Base-by-base conservation (phyloP, 64 coral and sea anemone genomes). In the Montipora sp. region DNA sequence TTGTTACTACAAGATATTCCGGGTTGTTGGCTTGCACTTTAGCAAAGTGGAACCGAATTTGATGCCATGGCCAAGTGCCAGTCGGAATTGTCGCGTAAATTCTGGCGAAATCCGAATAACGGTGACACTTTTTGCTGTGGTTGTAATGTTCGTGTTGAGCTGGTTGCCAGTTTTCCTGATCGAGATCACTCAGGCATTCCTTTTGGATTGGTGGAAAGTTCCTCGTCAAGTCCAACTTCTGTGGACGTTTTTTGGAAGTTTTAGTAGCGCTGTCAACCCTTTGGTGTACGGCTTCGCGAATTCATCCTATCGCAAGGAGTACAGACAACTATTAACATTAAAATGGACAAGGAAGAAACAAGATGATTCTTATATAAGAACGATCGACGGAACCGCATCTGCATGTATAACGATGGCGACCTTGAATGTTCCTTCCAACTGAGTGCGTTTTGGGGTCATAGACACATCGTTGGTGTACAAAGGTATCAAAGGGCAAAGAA, bases 1-100 rank as follows among this genome's bases (percentile, higher is more conserved):
- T 77, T 95, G 88, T 16, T 95, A 95, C 71, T 90, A 67, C 22
- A 81, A 84, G 48, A 73, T 95, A 23, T 95, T 95, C 27, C 73
- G 61, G 8, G 73, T 50, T 18, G 83, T 95, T 12, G 89, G 89
- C 2, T 48, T 87, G 5, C 89, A 95, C 61, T 87, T 80, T 59
- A 87, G 49, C 9, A 60, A 68, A 12, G 75, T 91, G n/a, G 19
- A 53, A 13, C 81, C 89, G 11, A 87, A 67, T 51, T 23, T 91
- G 14, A 7, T 22, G 53, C 53, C 18, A 63, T 63, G 18, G 53
- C 53, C 18, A 63, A 75, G 18, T 46, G 7, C 13, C 50, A 89
- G 51, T 36, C 45, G 48, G 20, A 43, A 80, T 59, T 59, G 44
- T 18, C 19, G 46, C n/a, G 6, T 65, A 3, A 93, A 69, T 43